phyloP scores from a whole-genome alignment of 2,888 invertebrate species.

The Spilarctia lutea region DNA sequence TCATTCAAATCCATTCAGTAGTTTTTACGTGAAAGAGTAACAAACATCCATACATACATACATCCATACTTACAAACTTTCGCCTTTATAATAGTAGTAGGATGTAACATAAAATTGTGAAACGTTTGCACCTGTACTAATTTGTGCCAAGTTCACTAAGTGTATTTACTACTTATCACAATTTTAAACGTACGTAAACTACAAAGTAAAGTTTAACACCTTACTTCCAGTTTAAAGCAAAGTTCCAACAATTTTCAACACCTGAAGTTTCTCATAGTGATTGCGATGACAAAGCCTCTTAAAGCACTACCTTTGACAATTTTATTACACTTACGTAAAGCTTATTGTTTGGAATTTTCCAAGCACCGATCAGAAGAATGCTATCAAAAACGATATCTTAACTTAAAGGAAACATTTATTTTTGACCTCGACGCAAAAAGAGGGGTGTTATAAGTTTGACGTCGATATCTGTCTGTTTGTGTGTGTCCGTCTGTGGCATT shows the following conservation, averaged over 20 bases:
- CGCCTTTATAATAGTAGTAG: too few relatives aligned
- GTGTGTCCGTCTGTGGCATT: too few relatives aligned
- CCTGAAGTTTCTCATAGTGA: not conserved
- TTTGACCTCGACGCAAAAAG: too few relatives aligned
- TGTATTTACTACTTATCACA: not conserved
- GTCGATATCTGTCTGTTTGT: too few relatives aligned
- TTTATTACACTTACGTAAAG: not conserved
- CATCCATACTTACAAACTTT: too few relatives aligned
- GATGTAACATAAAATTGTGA: too few relatives aligned
- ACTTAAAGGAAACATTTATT: not conserved
- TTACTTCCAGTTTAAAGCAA: not conserved
- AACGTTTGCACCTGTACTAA: too few relatives aligned
- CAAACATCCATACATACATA: too few relatives aligned
- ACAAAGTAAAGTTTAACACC: not conserved
- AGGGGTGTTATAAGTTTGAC: too few relatives aligned
- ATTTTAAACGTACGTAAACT: not conserved
- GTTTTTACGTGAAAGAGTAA: too few relatives aligned
- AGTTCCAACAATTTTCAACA: not conserved
- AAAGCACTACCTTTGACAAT: not conserved
- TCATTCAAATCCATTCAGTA: too few relatives aligned
- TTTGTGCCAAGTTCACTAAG: too few relatives aligned
- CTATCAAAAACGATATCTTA: not conserved
- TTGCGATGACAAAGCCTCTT: not conserved
- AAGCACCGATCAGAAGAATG: not conserved
- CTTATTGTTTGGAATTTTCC: not conserved